phyloP scores from a whole-genome alignment of 92 coral and sea anemone genomes.

The Scolanthus callimorphus region DNA sequence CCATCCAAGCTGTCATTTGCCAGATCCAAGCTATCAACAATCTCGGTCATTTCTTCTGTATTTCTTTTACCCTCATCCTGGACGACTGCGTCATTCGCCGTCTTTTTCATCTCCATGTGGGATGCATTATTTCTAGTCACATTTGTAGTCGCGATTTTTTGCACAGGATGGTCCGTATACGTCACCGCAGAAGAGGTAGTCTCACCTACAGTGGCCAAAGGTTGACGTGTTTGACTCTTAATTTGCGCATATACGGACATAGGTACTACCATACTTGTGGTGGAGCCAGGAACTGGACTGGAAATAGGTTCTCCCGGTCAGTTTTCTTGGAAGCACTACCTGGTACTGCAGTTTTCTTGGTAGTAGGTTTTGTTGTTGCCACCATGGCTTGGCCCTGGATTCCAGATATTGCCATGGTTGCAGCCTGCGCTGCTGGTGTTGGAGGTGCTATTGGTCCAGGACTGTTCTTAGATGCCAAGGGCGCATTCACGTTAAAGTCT shows the following conservation, averaged over 20 bases:
- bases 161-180: slow-evolving; percentile 27
- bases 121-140: not conserved
- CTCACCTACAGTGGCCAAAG: slow-evolving; percentile 20
- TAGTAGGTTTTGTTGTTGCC: not conserved
- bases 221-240: not conserved
- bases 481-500: too few relatives aligned
- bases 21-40: slow-evolving; percentile 66
- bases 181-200: slow-evolving; percentile 12
- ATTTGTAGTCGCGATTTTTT: slow-evolving; percentile 11
- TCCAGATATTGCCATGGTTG: not conserved
- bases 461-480: not conserved
- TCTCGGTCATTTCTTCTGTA: not conserved
- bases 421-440: slow-evolving; percentile 4
- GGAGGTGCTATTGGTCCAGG: not conserved
- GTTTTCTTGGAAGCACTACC: slow-evolving; percentile 21
- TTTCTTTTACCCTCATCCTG: too few relatives aligned
- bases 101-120: not conserved
- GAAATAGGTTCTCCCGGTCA: not conserved
- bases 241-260: slow-evolving; percentile 26
- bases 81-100: not conserved
- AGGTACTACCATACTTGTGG: slow-evolving; percentile 35
- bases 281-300: slow-evolving; percentile 5
- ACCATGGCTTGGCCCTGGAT: not conserved
- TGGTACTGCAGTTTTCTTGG: not conserved
- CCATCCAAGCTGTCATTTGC: slow-evolving; percentile 63